A percentile compares a stretch with the other conserved stretches of the same genome.
phyloP scores from a whole-genome alignment of 1,140 invertebrate species.

The Drosophila sucinea region DNA sequence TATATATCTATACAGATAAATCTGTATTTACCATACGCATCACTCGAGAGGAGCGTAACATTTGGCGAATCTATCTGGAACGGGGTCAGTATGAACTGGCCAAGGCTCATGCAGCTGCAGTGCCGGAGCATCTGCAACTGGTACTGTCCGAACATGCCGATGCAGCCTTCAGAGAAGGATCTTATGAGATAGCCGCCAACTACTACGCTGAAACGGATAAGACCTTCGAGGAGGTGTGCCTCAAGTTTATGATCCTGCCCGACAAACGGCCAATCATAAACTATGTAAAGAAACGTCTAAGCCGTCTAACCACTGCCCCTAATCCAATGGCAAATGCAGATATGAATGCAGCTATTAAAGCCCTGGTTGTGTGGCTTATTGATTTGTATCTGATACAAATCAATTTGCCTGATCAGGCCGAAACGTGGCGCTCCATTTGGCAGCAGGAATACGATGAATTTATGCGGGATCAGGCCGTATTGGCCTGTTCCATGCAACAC shows the following conservation, averaged over 20 bases:
- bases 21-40: slow-evolving; percentile 94
- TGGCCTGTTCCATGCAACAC: slow-evolving; percentile 90
- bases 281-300: slow-evolving; percentile 90
- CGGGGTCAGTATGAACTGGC: slow-evolving; percentile 94
- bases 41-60: slow-evolving; percentile 92
- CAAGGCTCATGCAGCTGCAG: slow-evolving; percentile 90
- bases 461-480: slow-evolving; percentile 86
- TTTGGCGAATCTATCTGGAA: slow-evolving; percentile 95
- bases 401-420: slow-evolving; percentile 85
- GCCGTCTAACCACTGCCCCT: slow-evolving; percentile 79
- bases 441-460: slow-evolving; percentile 89
- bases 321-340: slow-evolving; percentile 85
- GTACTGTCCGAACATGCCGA: slow-evolving; percentile 96
- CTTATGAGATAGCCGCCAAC: slow-evolving; percentile 93
- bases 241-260: slow-evolving; percentile 94
- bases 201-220: slow-evolving; percentile 94
- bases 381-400: slow-evolving; percentile 96
- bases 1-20: slow-evolving; percentile 94
- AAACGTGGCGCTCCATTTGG: slow-evolving; percentile 83
- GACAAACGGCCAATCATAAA: slow-evolving; percentile 93
- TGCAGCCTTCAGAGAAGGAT: slow-evolving; percentile 90
- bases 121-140: slow-evolving; percentile 91
- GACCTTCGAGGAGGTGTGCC: slow-evolving; percentile 96
- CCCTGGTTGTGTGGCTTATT: slow-evolving; percentile 96
- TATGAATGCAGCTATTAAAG: slow-evolving; percentile 88